phyloP scores from a whole-genome alignment of 1,140 invertebrate species.

The Lucilia sericata region DNA sequence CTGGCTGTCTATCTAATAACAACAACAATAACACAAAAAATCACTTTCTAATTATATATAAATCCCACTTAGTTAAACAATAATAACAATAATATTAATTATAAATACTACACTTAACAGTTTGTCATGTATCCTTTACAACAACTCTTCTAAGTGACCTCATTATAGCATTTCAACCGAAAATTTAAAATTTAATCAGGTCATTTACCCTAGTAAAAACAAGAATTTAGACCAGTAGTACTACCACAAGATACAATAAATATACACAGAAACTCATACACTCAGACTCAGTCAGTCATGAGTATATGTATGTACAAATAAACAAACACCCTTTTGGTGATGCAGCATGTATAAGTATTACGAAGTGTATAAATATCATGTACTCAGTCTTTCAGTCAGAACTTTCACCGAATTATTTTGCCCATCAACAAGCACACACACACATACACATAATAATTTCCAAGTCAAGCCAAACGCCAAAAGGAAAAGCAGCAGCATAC shows the following conservation, averaged over 20 bases:
- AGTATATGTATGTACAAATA: neutral
- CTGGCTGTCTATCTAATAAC: too few relatives aligned
- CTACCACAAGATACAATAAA: conserved; percentile 32
- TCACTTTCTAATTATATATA: neutral
- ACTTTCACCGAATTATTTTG: conserved; percentile 1
- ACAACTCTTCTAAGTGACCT: neutral
- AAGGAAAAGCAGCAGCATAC: conserved; percentile 14
- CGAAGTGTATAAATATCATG: neutral
- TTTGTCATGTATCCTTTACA: neutral
- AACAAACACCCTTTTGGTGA: neutral
- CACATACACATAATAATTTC: neutral
- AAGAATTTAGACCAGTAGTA: conserved; percentile 43
- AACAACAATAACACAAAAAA: too few relatives aligned
- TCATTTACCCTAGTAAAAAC: conserved; percentile 37
- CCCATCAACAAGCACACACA: neutral
- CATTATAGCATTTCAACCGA: conserved; percentile 37
- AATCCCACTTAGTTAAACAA: neutral
- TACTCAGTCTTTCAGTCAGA: neutral
- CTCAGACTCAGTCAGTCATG: neutral
- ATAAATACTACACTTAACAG: neutral
- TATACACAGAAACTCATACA: neutral
- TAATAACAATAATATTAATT: neutral
- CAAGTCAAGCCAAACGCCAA: conserved; percentile 22
- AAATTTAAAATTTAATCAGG: conserved; percentile 43
- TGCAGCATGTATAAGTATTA: neutral